phyloP scores from a whole-genome alignment of 2,113 vertebrate species.

The Raja brachyura region DNA sequence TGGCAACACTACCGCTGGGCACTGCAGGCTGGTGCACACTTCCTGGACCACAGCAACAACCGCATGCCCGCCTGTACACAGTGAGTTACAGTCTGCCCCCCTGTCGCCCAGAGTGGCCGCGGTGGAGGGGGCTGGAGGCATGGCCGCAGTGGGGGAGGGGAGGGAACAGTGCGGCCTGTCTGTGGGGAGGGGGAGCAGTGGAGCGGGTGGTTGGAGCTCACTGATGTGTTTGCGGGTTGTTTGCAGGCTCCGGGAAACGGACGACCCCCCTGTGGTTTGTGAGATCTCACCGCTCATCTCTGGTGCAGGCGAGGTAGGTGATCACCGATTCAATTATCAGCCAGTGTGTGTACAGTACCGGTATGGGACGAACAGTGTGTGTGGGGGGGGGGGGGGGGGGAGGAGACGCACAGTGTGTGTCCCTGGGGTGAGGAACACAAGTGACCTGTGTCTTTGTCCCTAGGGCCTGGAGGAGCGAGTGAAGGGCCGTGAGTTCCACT shows the following conservation, averaged over 20 bases:
- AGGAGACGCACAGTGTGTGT: not conserved
- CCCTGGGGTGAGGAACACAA: not conserved
- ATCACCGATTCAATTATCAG: too few relatives aligned
- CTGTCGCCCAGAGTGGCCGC: too few relatives aligned
- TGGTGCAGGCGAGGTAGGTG: conserved; percentile 85
- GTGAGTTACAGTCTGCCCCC: not conserved
- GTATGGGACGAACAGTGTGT: too few relatives aligned
- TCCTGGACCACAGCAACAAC: conserved; percentile 56
- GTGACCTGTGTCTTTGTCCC: not conserved
- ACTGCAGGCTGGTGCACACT: conserved; percentile 61
- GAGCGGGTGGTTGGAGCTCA: too few relatives aligned
- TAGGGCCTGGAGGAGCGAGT: conserved; percentile 74
- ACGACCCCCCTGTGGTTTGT: conserved; percentile 59
- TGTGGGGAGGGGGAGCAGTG: too few relatives aligned
- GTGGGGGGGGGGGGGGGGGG: too few relatives aligned
- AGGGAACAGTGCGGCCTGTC: too few relatives aligned
- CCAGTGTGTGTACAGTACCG: too few relatives aligned
- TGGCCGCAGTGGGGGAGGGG: too few relatives aligned
- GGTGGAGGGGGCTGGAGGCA: too few relatives aligned
- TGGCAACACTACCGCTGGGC: conserved; percentile 83
- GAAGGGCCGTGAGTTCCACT: conserved; percentile 57
- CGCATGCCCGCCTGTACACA: conserved; percentile 41
- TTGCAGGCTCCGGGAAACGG: conserved; percentile 51
- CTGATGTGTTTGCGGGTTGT: not conserved
- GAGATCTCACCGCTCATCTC: conserved; percentile 88